Conservation (phyloP, 2,888 invertebrate species). For the Acanthosepion esculentum region DNA sequence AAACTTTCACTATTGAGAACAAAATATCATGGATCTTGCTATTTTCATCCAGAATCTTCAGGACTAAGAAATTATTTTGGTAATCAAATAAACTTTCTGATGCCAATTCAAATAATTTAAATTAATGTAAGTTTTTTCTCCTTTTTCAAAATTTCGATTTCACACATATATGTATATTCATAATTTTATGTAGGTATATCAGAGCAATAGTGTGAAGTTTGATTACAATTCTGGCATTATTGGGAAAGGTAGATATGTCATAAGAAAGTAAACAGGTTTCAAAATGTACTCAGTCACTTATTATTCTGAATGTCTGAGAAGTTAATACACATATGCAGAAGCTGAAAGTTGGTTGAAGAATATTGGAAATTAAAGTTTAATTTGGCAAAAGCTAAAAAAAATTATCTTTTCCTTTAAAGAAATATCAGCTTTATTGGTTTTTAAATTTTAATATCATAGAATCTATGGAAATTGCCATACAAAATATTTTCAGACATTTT, state of each 20-base stretch:
- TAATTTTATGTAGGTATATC: not conserved
- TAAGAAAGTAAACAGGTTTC: not conserved
- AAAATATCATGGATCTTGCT: not conserved
- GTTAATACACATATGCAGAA: not conserved
- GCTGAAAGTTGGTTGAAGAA: not conserved
- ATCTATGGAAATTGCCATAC: not conserved
- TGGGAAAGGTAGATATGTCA: not conserved
- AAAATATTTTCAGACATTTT: no score
- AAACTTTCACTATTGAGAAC: not conserved
- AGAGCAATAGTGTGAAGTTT: not conserved
- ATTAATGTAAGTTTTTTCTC: no score
- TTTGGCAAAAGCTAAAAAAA: not conserved
- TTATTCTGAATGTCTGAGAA: not conserved
- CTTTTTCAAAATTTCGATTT: not conserved
- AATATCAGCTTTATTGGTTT: not conserved
- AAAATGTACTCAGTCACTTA: not conserved
- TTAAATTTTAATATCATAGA: not conserved
- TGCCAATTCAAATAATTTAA: not conserved
- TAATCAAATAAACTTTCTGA: not conserved
- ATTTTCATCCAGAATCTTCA: not conserved
- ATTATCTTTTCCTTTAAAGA: not conserved
- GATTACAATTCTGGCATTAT: not conserved
- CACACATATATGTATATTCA: not conserved
- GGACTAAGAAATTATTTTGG: not conserved
- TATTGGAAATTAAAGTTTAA: conserved; percentile 33